Conservation (phyloP, 1,140 invertebrate genomes). For the Papilio polytes region DNA sequence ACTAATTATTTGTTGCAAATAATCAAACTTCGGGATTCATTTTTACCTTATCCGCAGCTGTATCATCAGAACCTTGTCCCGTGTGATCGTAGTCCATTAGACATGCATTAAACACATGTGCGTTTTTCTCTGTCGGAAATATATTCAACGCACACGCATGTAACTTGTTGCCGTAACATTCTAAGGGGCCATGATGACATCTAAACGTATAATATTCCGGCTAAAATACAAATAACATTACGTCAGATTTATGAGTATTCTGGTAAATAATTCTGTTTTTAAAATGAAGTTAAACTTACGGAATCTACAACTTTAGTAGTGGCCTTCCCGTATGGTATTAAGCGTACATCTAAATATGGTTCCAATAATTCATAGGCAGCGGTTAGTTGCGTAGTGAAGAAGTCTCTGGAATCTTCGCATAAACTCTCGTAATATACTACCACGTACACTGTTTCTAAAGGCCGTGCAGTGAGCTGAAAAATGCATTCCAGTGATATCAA, state of each 20-base stretch:
- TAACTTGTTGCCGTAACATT: slow-evolving; percentile 36
- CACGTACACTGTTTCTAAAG: slow-evolving; percentile 18
- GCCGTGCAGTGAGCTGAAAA: neutral
- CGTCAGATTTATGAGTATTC: neutral
- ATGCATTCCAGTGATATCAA: neutral
- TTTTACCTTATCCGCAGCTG: slow-evolving; percentile 11
- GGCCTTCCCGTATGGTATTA: slow-evolving; percentile 13
- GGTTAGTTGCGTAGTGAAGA: slow-evolving; percentile 17
- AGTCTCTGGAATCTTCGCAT: slow-evolving; percentile 31
- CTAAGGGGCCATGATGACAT: slow-evolving; percentile 27
- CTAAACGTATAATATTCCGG: slow-evolving; percentile 10
- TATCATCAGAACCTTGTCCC: slow-evolving; percentile 14
- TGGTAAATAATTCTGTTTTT: neutral
- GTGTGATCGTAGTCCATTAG: slow-evolving; percentile 34
- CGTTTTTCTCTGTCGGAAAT: slow-evolving; percentile 13
- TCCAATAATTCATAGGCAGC: slow-evolving; percentile 26
- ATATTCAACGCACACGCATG: slow-evolving; percentile 32
- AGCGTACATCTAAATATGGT: slow-evolving; percentile 24
- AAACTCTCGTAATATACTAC: slow-evolving; percentile 30
- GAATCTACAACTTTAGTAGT: slow-evolving; percentile 5
- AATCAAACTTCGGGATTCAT: neutral
- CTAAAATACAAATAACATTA: neutral
- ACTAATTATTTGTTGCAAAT: neutral
- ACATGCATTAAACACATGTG: slow-evolving; percentile 20
- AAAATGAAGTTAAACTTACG: neutral